These are phyloP conservation scores for Heterotis niloticus DNA, from an alignment of 2,113 vertebrate genomes.

Conservation along the genomic window DNA sequence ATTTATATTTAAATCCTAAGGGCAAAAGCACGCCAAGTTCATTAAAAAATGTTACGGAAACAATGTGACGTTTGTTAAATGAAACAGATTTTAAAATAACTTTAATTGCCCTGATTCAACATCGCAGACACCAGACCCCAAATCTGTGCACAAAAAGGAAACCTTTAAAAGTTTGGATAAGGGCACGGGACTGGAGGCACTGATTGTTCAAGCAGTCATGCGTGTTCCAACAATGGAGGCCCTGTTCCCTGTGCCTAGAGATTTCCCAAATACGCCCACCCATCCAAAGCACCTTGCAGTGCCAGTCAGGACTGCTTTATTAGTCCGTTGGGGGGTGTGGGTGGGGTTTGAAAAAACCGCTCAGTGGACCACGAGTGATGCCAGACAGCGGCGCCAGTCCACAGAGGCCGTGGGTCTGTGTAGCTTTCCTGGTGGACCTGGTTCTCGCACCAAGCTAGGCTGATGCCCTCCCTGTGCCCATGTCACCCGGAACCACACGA, in stretches of 20 bases:
- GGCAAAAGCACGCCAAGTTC: slow-evolving; percentile 19
- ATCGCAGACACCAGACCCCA: slow-evolving; percentile 30
- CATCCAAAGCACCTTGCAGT: slow-evolving; percentile 36
- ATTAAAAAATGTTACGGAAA: slow-evolving; percentile 43
- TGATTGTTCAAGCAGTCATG: slow-evolving; percentile 45
- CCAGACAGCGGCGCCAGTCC: slow-evolving; percentile 34
- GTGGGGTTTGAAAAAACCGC: slow-evolving; percentile 20
- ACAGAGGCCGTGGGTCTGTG: slow-evolving; percentile 14
- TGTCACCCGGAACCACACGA: slow-evolving; percentile 29
- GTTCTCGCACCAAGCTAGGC: slow-evolving; percentile 41
- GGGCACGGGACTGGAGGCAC: slow-evolving; percentile 28
- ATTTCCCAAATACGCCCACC: slow-evolving; percentile 41
- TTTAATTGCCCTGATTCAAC: slow-evolving; percentile 23
- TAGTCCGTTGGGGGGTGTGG: slow-evolving; percentile 37
- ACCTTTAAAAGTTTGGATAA: slow-evolving; percentile 36
- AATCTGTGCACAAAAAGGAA: slow-evolving; percentile 37
- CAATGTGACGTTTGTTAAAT: slow-evolving; percentile 32
- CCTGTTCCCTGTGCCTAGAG: slow-evolving; percentile 33
- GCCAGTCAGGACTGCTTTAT: slow-evolving; percentile 38
- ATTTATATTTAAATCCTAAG: slow-evolving; percentile 18
- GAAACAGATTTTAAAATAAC: slow-evolving; percentile 14
- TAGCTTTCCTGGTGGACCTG: slow-evolving; percentile 19
- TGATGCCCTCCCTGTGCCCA: slow-evolving; percentile 16
- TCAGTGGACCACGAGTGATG: slow-evolving; percentile 10
- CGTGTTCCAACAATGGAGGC: slow-evolving; percentile 37